Base-by-base conservation (phyloP, 2,797 vertebrate species). In the Euthynnus affinis region DNA sequence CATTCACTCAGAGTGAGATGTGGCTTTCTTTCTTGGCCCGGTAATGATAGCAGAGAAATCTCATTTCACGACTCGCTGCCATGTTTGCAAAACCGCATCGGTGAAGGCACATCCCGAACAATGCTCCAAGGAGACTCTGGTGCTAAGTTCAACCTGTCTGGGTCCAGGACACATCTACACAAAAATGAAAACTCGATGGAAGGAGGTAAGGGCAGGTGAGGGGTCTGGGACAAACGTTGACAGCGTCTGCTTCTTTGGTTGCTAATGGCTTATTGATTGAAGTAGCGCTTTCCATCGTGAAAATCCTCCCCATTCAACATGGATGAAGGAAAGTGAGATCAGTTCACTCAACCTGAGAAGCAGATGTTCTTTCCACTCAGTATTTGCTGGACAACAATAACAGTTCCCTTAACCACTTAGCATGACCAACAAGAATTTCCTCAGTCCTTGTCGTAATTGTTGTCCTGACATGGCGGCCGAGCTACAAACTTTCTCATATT, bases 251-350 rank as follows among this genome's bases (percentile, higher is more conserved):
- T 91, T 79, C 90, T 93, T 91, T 90, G 92, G 88, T 90, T 92
- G 89, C 91, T 95, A 95, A 95, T 94, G 78, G 93, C 78, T 95
- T 96, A 95, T 96, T 88, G 95, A 95, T 94, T 89, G 57, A 74
- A 74, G 55, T 20, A 49, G 71, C 48, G 62, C 75, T 72, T 84
- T 86, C 52, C 69, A 66, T 49, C 34, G 44, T 74, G 32, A 69
- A 83, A 86, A 81, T 51, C 13, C 37, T 64, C 81, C 67, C 63
- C 49, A 22, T 87, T 83, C 80, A 63, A 63, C 71, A 23, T 48
- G 27, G 63, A 63, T 57, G 77, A 80, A 82, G 67, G 53, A 1
- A 59, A 69, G 76, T 44, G 53, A 71, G 57, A 85, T 85, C 66
- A 71, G 74, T 85, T 83, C 81, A 53, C 65, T 91, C 75, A 76